Percentiles rank a stretch among this genome's conserved stretches.
Evolutionary conservation across 92 coral and sea anemone species (phyloP).

Genomic region (Pocillopora meandrina): DNA sequence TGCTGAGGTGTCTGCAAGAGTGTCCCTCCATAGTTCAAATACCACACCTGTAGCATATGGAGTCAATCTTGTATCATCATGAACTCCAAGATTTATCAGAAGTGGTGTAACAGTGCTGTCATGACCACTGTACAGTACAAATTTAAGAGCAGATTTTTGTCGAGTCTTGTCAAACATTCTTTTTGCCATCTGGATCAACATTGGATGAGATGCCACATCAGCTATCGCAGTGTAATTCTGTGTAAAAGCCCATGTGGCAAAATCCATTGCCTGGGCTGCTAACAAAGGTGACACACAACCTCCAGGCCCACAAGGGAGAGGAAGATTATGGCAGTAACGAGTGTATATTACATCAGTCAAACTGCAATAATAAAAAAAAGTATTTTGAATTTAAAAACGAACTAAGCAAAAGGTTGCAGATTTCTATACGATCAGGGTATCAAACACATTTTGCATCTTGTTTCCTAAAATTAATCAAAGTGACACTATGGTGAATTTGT

Average conservation of each 20-base stretch:
- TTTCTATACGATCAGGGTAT: too few relatives aligned
- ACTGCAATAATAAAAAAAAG: slow-evolving; percentile 28
- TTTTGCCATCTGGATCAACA: slow-evolving; percentile 74
- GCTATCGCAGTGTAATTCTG: slow-evolving; percentile 72
- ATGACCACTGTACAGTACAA: slow-evolving; percentile 86
- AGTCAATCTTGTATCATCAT: slow-evolving; percentile 60
- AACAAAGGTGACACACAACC: slow-evolving; percentile 76
- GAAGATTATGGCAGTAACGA: slow-evolving; percentile 72
- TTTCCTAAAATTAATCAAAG: too few relatives aligned
- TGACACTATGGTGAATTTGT: too few relatives aligned
- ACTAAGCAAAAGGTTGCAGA: background rate
- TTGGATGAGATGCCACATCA: slow-evolving; percentile 58
- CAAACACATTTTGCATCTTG: background rate
- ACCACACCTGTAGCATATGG: slow-evolving; percentile 85
- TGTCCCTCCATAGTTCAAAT: slow-evolving; percentile 86
- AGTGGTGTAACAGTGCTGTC: slow-evolving; percentile 80
- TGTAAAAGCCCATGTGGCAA: slow-evolving; percentile 64
- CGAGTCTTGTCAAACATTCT: slow-evolving; percentile 68
- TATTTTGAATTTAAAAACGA: background rate
- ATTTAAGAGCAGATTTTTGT: slow-evolving; percentile 61
- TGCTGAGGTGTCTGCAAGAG: background rate
- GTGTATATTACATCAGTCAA: slow-evolving; percentile 75
- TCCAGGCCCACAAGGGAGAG: slow-evolving; percentile 77
- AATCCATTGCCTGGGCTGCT: slow-evolving; percentile 53
- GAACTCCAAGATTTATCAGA: slow-evolving; percentile 72